Conservation (phyloP, 2,888 invertebrate genomes). For the Yponomeuta cagnagella region DNA sequence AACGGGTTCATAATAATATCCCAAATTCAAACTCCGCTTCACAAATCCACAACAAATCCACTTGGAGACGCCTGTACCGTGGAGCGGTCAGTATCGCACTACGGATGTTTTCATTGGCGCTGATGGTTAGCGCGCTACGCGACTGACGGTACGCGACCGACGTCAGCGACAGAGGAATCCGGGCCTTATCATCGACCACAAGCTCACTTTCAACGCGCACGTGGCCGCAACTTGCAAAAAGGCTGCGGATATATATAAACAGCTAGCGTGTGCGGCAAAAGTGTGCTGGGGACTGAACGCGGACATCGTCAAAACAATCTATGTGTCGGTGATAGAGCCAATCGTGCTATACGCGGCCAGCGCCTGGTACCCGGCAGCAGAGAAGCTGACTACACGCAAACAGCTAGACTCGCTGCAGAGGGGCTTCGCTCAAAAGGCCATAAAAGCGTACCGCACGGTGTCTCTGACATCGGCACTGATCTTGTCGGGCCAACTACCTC, state of each 20-base stretch:
- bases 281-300: conserved; percentile 11
- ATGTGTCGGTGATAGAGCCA: conserved; percentile 13
- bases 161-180: too few species aligned
- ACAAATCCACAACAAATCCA: too few species aligned
- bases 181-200: not conserved
- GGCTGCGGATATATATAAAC: conserved; percentile 4
- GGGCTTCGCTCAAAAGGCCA: conserved; percentile 5
- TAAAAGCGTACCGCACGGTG: conserved; percentile 8
- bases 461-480: conserved; percentile 6
- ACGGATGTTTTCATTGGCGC: too few species aligned
- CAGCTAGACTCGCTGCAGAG: conserved; percentile 8
- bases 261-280: conserved; percentile 11
- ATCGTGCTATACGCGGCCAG: conserved; percentile 16
- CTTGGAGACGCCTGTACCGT: too few species aligned
- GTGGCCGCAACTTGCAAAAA: conserved; percentile 1
- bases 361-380: conserved; percentile 9
- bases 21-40: too few species aligned
- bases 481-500: conserved; percentile 6
- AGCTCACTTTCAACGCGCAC: conserved; percentile 14
- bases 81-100: too few species aligned
- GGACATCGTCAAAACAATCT: conserved; percentile 4
- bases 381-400: conserved; percentile 5
- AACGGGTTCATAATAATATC: too few species aligned
- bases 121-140: too few species aligned
- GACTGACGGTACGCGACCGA: too few species aligned